These are phyloP conservation scores for Phyllotis vaccarum DNA, from an alignment of 2,797 vertebrate species.

Conservation along the genomic window DNA sequence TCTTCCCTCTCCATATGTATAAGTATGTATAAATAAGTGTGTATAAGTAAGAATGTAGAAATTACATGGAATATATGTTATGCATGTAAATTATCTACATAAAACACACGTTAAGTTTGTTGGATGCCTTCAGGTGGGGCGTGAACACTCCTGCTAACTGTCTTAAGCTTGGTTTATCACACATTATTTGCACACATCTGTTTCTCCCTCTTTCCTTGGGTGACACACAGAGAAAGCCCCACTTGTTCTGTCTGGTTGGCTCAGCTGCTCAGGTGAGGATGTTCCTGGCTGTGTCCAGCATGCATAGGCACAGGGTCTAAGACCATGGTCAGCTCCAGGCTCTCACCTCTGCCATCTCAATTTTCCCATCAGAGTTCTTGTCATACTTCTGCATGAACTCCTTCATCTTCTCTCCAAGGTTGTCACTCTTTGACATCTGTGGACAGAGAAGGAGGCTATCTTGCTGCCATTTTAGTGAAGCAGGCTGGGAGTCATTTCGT, in stretches of 20 bases:
- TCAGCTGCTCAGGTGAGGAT: background rate
- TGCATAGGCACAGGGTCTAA: fast-evolving
- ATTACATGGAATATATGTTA: background rate
- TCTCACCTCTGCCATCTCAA: constrained; percentile 98
- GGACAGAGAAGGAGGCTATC: constrained; percentile 6
- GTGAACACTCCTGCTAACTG: background rate
- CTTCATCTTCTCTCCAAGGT: constrained; percentile 96
- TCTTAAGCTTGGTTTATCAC: background rate
- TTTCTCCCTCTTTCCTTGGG: background rate
- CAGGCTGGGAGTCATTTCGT: background rate
- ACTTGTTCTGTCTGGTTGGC: background rate
- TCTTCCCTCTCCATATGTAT: background rate
- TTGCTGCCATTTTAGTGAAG: background rate
- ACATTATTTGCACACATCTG: background rate
- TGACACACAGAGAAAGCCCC: background rate
- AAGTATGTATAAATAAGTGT: background rate
- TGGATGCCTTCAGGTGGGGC: background rate
- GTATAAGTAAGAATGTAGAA: background rate
- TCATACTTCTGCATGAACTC: constrained; percentile 99
- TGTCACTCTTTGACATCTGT: constrained; percentile 92
- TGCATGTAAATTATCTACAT: background rate
- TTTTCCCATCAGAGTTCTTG: constrained; percentile 97
- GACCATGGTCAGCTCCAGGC: background rate
- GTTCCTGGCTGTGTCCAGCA: background rate
- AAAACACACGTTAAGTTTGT: background rate